Evolutionary conservation across 2,797 vertebrate genomes (phyloP), one percentile per base, ranked within the genome.

Genomic region (Hippoglossus hippoglossus): DNA sequence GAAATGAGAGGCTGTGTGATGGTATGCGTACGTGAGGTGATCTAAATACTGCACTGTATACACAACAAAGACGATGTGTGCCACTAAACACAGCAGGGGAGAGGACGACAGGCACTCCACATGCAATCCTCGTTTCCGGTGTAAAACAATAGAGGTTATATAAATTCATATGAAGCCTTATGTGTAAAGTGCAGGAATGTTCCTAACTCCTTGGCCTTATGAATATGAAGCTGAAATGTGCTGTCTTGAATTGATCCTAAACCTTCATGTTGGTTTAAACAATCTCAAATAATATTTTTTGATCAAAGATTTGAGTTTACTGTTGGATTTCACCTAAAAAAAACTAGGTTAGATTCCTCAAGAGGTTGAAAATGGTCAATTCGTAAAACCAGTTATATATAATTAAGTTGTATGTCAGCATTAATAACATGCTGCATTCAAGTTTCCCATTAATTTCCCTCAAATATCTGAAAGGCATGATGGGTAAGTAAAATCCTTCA

Each of bases 1-100:
- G 22, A 41, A 75, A 57, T 79, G 12, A 72, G 69, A 62, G 36
- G 25, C 15, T 28, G 55, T 36, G 24, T 24, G 26, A 36, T 51
- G 15, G 24, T 52, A 56, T 64, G 73, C 6, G 5, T 76, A 49
- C 11, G n/a, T 65, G 73, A 21, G 28, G 54, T 28, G 60, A 73
- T 65, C 47, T 70, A 62, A 69, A 77, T 46, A 54, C 24, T 57
- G 11, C n/a, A 22, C 22, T 87, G 88, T 90, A 65, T 91, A 89
- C 86, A 89, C 53, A 90, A 87, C 87, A 89, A 50, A 73, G 60
- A 67, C 41, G 41, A 24, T 82, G 84, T 81, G 39, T 85, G 81
- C 12, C 28, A 64, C 58, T 76, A 81, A 85, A 87, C 79, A 87
- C 61, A 56, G 44, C 2, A 8, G 55, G 55, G 41, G 22, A 46